Evolutionary conservation across 1,140 invertebrate species (phyloP).

Genomic region (Papilio helenus): DNA sequence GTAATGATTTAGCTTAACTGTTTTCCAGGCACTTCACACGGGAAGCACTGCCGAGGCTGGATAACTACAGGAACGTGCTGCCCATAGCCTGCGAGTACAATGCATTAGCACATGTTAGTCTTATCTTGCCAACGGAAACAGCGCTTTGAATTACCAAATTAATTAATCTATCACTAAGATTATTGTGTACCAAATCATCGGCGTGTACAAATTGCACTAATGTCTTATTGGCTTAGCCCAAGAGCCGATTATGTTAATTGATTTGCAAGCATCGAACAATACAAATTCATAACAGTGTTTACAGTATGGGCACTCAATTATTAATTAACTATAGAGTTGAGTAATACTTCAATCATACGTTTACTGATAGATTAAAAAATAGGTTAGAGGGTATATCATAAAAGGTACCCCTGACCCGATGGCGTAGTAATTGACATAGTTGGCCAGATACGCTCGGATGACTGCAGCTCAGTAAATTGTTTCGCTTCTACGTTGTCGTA

Average conservation of each 20-base stretch:
- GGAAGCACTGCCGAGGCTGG: constrained; percentile 94
- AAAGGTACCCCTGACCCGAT: no score
- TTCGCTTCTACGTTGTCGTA: no score
- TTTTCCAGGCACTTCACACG: constrained; percentile 91
- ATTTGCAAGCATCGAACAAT: neutral
- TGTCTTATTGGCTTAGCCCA: neutral
- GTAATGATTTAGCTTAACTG: neutral
- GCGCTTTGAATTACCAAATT: neutral
- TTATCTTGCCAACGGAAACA: neutral
- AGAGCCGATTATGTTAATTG: constrained; percentile 1
- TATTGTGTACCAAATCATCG: constrained; percentile 1
- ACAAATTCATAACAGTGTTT: neutral
- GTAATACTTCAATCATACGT: no score
- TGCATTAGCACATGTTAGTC: no score
- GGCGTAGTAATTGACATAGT: no score
- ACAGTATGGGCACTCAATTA: neutral
- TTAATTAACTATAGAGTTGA: neutral
- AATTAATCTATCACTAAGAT: constrained; percentile 12
- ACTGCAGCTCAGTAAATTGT: no score
- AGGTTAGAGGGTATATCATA: no score
- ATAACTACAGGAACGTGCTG: constrained; percentile 97
- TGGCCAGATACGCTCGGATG: no score
- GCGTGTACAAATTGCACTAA: neutral
- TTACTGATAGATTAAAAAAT: no score
- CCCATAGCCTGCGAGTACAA: no score